Conservation (phyloP, 1,140 invertebrate genomes). For the Sarcophaga bullata region DNA sequence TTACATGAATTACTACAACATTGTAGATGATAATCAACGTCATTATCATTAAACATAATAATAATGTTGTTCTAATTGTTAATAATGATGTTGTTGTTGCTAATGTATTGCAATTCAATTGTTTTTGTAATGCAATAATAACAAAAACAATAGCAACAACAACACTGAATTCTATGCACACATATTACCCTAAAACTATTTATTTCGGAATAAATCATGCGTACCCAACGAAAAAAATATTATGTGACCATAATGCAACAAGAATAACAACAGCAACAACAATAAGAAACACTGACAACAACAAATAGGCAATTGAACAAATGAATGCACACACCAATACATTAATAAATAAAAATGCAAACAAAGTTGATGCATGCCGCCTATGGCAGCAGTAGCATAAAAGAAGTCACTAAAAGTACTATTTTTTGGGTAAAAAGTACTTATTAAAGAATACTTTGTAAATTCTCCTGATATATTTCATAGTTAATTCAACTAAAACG, state of each 20-base stretch:
- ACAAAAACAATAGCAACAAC: not conserved
- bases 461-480: too few relatives aligned
- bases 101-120: slow-evolving; percentile 1
- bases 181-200: slow-evolving; percentile 9
- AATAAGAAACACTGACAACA: not conserved
- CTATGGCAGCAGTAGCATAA: too few relatives aligned
- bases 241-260: too few relatives aligned
- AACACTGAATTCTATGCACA: not conserved
- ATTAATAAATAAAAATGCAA: too few relatives aligned
- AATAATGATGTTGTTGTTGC: not conserved
- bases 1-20: not conserved
- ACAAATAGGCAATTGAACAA: slow-evolving; percentile 31
- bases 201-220: slow-evolving; percentile 33
- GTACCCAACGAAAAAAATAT: not conserved
- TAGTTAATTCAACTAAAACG: too few relatives aligned
- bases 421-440: too few relatives aligned
- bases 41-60: not conserved
- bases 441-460: too few relatives aligned
- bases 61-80: too few relatives aligned
- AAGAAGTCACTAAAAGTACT: too few relatives aligned
- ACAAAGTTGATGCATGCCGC: too few relatives aligned
- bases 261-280: too few relatives aligned
- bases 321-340: slow-evolving; percentile 21
- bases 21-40: not conserved
- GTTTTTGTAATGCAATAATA: not conserved